Base-by-base conservation (phyloP, 64 coral and sea anemone species). In the Acropora tenuis region DNA sequence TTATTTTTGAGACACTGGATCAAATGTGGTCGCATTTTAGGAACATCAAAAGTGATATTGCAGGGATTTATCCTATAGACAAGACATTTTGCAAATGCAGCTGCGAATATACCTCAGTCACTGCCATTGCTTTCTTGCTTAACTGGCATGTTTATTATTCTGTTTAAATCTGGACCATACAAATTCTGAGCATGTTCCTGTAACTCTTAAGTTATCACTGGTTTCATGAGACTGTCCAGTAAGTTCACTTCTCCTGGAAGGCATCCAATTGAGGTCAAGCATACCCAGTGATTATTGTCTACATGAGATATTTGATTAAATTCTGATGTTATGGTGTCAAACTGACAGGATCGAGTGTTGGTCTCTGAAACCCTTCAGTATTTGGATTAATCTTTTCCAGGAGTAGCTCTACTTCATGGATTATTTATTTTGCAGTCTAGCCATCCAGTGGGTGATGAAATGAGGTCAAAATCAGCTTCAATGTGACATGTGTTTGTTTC, bases 391-490 rank as follows among this genome's bases (percentile, higher is more conserved):
- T 55, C 78, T 88, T 77, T 43, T 1, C 75, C 42, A 88, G 46
- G 18, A 88, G 19, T 20, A 88, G 20, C 15, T 88, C 73, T 18
- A 74, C 71, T 77, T 88, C 86, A 19, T 88, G 86, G 43, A 88
- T 42, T 8, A 88, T 75, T 42, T 8, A 88, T 75, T 15, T 20
- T 48, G 78, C 86, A 88, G 86, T 88, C 86, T 61, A 88, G 50
- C 86, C 86, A 89, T 78, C 53, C 53, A 42, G 30, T 45, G 16
- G 50, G n/a, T 18, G 87, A 78, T 13, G 76, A 7, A 75, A 94
- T 90, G 6, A 94, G 79, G n/a, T 67, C 80, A 82, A 77, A 94
- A 79, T 94, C 92, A 53, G 82, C 83, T 42, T 65, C 16, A 19
- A 71, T 66, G 41, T 43, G 63, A 18, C 48, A 20, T 76, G 82